phyloP scores from a whole-genome alignment of 2,888 invertebrate genomes.

The Laspeyria flexula region DNA sequence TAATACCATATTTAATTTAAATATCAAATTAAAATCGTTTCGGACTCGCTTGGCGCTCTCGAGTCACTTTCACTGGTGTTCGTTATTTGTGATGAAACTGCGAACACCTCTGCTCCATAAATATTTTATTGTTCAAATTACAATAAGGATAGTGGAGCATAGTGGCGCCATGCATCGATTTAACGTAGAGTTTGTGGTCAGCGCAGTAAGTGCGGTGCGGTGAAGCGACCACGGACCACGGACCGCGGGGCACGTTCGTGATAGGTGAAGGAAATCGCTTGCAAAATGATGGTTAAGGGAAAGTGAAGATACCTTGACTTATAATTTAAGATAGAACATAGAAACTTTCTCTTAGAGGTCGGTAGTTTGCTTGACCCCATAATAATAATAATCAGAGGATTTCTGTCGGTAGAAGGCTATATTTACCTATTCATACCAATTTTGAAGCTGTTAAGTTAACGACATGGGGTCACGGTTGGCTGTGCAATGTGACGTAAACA shows the following conservation, averaged over 20 bases:
- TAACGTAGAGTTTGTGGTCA: constrained; percentile 14
- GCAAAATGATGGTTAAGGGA: constrained; percentile 19
- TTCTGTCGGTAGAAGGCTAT: background rate
- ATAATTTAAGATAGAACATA: constrained; percentile 3
- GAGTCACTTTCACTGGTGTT: constrained; percentile 40
- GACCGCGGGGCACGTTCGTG: constrained; percentile 23
- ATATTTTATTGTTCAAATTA: constrained; percentile 27
- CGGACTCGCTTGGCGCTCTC: constrained; percentile 24
- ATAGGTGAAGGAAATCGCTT: constrained; percentile 17
- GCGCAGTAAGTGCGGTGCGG: constrained; percentile 19
- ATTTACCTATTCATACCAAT: too few relatives aligned
- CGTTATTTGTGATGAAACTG: constrained; percentile 33
- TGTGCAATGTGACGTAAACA: constrained; percentile 9
- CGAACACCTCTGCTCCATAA: constrained; percentile 15
- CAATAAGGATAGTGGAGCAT: constrained; percentile 8
- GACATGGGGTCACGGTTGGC: constrained; percentile 7
- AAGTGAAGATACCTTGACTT: constrained; percentile 14
- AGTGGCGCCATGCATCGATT: background rate
- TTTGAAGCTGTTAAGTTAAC: background rate
- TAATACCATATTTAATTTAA: constrained; percentile 19
- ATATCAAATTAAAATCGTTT: constrained; percentile 25
- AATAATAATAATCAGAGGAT: background rate
- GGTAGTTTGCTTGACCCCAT: background rate
- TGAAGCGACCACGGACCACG: too few relatives aligned
- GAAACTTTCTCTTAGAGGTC: constrained; percentile 6